Conservation (phyloP, 2,113 vertebrate genomes). For the Ceyx melanurus region DNA sequence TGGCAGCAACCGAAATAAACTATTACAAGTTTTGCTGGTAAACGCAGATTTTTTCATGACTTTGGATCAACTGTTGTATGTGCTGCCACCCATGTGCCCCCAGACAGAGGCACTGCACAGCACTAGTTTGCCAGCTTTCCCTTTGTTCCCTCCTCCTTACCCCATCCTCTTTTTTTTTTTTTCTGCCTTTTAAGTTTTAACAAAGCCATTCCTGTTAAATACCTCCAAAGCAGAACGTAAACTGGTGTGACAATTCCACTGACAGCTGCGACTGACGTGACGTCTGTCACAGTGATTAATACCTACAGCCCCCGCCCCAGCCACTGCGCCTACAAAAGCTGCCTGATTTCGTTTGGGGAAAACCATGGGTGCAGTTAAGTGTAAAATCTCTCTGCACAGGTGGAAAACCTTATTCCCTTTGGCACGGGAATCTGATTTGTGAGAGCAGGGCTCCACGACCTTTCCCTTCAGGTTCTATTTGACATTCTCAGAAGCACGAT, state of each 20-base stretch:
- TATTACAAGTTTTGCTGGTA: background rate
- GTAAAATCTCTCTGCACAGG: slow-evolving; percentile 40
- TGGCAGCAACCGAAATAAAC: slow-evolving; percentile 1
- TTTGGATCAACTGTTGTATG: background rate
- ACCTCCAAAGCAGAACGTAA: background rate
- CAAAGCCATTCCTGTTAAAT: slow-evolving; percentile 12
- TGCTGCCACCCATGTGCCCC: background rate
- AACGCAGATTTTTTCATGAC: background rate
- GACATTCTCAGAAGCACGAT: slow-evolving; percentile 37
- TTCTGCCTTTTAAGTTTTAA: background rate
- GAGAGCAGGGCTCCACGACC: slow-evolving; percentile 18
- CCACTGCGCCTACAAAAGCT: background rate
- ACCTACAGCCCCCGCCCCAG: background rate
- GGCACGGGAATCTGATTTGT: slow-evolving; percentile 31
- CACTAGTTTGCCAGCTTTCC: background rate
- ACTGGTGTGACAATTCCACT: background rate
- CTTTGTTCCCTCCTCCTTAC: background rate
- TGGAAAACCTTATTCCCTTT: slow-evolving; percentile 39
- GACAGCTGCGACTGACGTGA: slow-evolving; percentile 20
- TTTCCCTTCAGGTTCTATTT: slow-evolving; percentile 49
- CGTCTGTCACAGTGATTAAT: slow-evolving; percentile 26
- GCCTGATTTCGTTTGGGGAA: background rate
- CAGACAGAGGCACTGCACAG: background rate
- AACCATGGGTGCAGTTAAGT: slow-evolving; percentile 32
- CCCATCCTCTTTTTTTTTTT: background rate